phyloP scores from a whole-genome alignment of 1,140 invertebrate genomes.

The Hirudo medicinalis region DNA sequence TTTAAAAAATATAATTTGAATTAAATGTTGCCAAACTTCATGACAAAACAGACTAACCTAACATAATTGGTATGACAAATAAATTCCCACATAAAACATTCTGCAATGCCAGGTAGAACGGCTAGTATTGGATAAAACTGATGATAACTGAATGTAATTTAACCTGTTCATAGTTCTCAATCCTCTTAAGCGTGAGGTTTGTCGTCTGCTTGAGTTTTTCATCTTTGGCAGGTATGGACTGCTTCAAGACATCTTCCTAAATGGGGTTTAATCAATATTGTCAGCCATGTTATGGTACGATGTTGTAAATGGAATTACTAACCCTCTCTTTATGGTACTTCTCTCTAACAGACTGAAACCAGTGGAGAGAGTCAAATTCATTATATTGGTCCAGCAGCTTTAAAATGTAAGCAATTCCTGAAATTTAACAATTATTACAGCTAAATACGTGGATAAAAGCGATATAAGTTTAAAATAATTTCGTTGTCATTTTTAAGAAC shows the following conservation, averaged over 20 bases:
- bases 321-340: constrained; percentile 56
- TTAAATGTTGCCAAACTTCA: too few relatives aligned
- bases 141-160: constrained; percentile 14
- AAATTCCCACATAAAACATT: too few relatives aligned
- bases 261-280: background rate
- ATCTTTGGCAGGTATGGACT: constrained; percentile 43
- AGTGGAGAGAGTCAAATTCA: constrained; percentile 83
- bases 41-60: too few relatives aligned
- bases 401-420: constrained; percentile 57
- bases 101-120: too few relatives aligned
- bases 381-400: constrained; percentile 52
- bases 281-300: background rate
- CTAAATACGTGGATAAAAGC: background rate
- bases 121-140: too few relatives aligned
- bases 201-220: constrained; percentile 82
- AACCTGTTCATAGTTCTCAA: constrained; percentile 61
- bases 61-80: too few relatives aligned
- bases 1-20: too few relatives aligned
- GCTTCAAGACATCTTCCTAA: constrained; percentile 30
- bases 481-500: background rate
- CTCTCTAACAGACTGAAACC: constrained; percentile 76
- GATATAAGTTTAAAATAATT: background rate
- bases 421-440: too few relatives aligned
- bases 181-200: constrained; percentile 72
- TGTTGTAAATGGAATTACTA: background rate